These are phyloP conservation scores for Hypsopygia costalis DNA, from an alignment of 2,888 invertebrate species.

Conservation along the genomic window DNA sequence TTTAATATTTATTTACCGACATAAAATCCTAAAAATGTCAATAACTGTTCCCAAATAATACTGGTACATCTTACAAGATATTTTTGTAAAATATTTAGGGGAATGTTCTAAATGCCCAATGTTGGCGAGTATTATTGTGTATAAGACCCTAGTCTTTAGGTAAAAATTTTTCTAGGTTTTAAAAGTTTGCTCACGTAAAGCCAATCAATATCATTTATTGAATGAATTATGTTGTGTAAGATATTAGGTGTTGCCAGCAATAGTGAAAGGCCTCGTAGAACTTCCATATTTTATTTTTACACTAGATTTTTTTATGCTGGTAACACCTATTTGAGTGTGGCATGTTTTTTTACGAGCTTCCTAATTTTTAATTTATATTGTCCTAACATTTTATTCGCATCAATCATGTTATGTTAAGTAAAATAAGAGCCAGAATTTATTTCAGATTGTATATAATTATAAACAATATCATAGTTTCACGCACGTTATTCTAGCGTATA, in stretches of 20 bases:
- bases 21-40: too few relatives aligned
- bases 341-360: constrained; percentile 31
- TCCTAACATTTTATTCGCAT: constrained; percentile 28
- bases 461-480: constrained; percentile 8
- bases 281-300: constrained; percentile 6
- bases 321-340: constrained; percentile 13
- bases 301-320: constrained; percentile 6
- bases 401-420: constrained; percentile 28
- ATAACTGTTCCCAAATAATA: not conserved
- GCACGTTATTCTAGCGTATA: constrained; percentile 3
- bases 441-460: constrained; percentile 19
- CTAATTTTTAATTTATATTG: constrained; percentile 26
- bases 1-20: too few relatives aligned
- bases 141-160: constrained; percentile 69
- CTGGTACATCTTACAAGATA: constrained; percentile 36
- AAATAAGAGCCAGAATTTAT: constrained; percentile 17
- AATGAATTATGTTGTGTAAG: constrained; percentile 19
- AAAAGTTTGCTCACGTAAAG: constrained; percentile 59
- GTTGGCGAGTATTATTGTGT: constrained; percentile 54
- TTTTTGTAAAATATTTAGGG: constrained; percentile 47
- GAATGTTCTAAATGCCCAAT: constrained; percentile 25
- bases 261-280: constrained; percentile 5
- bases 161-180: constrained; percentile 56
- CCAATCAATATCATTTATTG: constrained; percentile 41
- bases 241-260: constrained; percentile 23